Base-by-base conservation (phyloP, 2,888 invertebrate genomes). In the Pasiphila rectangulata region DNA sequence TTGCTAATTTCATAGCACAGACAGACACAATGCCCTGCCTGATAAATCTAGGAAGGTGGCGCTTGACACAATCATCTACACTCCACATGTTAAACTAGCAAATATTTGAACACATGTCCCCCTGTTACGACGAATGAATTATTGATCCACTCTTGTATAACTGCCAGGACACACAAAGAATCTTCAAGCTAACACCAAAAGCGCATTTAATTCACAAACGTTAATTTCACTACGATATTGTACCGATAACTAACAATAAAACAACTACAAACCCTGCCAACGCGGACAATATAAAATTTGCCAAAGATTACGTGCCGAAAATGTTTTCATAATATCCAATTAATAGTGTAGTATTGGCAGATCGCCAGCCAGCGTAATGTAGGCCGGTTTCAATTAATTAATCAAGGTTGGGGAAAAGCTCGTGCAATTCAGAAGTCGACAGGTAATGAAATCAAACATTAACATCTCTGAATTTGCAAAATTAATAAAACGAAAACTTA, bases 271-370 rank as follows among this genome's bases (percentile, higher is more conserved):
- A 64, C 68, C 63, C 69, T 73, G 72, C 64, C 76, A 67, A 65
- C 66, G 63, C 59, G 61, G 66, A 51, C 67, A 55, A 68, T 65
- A 79, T 69, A 75, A 75, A 79, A 80, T 77, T 72, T 70, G 75
- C 76, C 68, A 77, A 72, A 78, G 73, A 69, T 68, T 60, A 63
- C 61, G 65, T 54, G 62, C 66, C 57, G 65, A 75, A 79, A 78
- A 75, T 80, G 78, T 79, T 76, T 75, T 80, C 77, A 81, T 81
- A 77, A 76, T 72, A 72, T 67, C 58, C 65, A 61, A 81, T 80
- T 72, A 75, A 73, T 73, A 69, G 25, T 65, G 71, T 69, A 72
- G 62, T 67, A 59, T 80, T 87, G 86, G 85, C 83, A 53, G 46
- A 58, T 61, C 61, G 68, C 84, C 85, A 84, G 80, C 57, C 63